Evolutionary conservation across 2,888 invertebrate species (phyloP).

Genomic region (Nomada goodeniana): DNA sequence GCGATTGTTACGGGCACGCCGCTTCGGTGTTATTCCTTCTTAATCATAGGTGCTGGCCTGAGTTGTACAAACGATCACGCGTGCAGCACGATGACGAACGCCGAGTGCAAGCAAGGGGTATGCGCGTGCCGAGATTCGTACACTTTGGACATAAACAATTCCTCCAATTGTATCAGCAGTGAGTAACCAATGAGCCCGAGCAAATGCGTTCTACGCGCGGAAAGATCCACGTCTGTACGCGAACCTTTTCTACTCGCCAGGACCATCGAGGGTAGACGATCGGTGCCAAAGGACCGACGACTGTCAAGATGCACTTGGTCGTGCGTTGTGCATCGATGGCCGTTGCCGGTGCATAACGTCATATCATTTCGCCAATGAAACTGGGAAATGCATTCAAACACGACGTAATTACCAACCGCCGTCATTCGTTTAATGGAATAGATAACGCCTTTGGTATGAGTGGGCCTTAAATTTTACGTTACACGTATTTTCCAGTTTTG

Average conservation of each 20-base stretch:
- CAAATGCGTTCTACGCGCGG: background rate
- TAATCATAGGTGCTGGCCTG: slow-evolving; percentile 57
- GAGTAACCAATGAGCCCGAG: slow-evolving; percentile 36
- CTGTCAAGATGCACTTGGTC: slow-evolving; percentile 69
- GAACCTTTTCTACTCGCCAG: slow-evolving; percentile 49
- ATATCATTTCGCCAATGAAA: slow-evolving; percentile 68
- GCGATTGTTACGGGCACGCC: background rate
- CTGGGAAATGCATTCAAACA: slow-evolving; percentile 63
- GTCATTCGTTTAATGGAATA: background rate
- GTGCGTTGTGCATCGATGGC: slow-evolving; percentile 68
- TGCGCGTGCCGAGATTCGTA: slow-evolving; percentile 73
- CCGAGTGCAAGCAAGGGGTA: slow-evolving; percentile 70
- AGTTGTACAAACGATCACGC: slow-evolving; percentile 48
- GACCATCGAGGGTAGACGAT: slow-evolving; percentile 66
- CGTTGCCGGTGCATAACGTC: slow-evolving; percentile 68
- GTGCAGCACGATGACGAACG: slow-evolving; percentile 73
- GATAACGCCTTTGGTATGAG: background rate
- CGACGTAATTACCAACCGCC: slow-evolving; percentile 57
- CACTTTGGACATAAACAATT: slow-evolving; percentile 72
- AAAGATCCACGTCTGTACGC: background rate
- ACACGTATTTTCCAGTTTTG: slow-evolving; percentile 57
- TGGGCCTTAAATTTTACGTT: background rate
- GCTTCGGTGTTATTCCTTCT: background rate
- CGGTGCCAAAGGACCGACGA: slow-evolving; percentile 73
- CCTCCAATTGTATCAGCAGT: slow-evolving; percentile 76